Base-by-base conservation (phyloP, 2,888 invertebrate genomes). In the Lobophora halterata region DNA sequence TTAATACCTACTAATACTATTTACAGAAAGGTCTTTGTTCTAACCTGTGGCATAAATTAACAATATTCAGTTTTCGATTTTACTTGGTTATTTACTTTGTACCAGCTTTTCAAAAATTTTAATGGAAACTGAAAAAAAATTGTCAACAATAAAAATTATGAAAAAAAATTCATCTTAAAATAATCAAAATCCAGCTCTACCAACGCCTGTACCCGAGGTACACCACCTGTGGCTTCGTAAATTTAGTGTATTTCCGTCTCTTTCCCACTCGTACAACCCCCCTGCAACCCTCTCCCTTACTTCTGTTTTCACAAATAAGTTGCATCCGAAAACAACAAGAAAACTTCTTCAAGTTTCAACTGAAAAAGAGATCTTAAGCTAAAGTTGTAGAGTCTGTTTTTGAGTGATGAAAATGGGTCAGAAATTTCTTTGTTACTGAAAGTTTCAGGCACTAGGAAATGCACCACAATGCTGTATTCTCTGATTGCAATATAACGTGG, bases 181-280 rank as follows among this genome's bases (percentile, higher is more conserved):
- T 44, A 55, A 37, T 51, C 38, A 14, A 5, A 12, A 35, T 55
- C 70, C 71, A 71, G 43, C 45, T 43, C 46, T 13, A 39, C 75
- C 55, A 70, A 61, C 53, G 52, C 41, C 71, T 70, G 78, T 85
- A 79, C 83, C 25, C 81, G 77, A 80, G 83, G 86, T 79, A 64
- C 79, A 78, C 83, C 86, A 87, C 87, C 87, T 87, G 87, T 87
- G 76, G 87, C 83, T 86, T 73, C 76, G 82, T 82, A 85, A 87
- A 85, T 87, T 87, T 87, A 79, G 80, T 79, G 75, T 83, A 74
- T 77, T 63, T 62, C 61, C 48, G 25, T 77, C 79, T 52, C 65
- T 38, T 37, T 85, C 61, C 3, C 61, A 53, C 78, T 20, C 52
- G 49, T 31, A 18, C 24, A 35, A 43, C 44, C 52, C 49, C 37